These are phyloP conservation scores for Oncopodura yosiiana DNA, from an alignment of 1,140 invertebrate species.

Conservation along the genomic window DNA sequence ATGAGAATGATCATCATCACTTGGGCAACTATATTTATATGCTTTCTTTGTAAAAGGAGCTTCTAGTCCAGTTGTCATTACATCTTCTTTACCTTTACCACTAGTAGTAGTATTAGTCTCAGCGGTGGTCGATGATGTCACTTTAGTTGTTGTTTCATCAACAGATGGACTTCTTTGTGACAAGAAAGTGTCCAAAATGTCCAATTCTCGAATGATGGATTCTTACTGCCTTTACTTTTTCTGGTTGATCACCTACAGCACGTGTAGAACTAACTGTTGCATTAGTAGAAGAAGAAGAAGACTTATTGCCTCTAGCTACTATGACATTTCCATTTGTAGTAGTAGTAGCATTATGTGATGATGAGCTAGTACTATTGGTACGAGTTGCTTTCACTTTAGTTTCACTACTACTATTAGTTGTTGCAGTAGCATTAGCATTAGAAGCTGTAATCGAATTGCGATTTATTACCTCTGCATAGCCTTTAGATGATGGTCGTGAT, in stretches of 20 bases:
- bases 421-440: neutral
- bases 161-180: constrained; percentile 23
- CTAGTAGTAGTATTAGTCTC: neutral
- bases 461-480: no score
- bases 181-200: constrained; percentile 30
- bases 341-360: no score
- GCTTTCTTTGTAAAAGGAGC: constrained; percentile 15
- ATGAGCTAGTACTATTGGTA: neutral
- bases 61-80: constrained; percentile 26
- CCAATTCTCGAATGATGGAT: constrained; percentile 30
- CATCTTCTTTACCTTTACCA: constrained; percentile 3
- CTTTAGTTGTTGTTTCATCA: constrained; percentile 14
- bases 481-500: no score
- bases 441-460: no score
- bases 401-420: neutral
- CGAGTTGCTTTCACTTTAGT: neutral
- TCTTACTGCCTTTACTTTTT: constrained; percentile 6
- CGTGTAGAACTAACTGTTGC: no score
- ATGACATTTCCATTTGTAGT: neutral
- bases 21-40: constrained; percentile 15
- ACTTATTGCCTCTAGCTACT: no score
- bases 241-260: neutral
- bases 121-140: neutral
- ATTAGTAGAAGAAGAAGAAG: no score
- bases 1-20: constrained; percentile 10